Evolutionary conservation across 2,888 invertebrate genomes (phyloP).

Genomic region (Spodoptera picta): DNA sequence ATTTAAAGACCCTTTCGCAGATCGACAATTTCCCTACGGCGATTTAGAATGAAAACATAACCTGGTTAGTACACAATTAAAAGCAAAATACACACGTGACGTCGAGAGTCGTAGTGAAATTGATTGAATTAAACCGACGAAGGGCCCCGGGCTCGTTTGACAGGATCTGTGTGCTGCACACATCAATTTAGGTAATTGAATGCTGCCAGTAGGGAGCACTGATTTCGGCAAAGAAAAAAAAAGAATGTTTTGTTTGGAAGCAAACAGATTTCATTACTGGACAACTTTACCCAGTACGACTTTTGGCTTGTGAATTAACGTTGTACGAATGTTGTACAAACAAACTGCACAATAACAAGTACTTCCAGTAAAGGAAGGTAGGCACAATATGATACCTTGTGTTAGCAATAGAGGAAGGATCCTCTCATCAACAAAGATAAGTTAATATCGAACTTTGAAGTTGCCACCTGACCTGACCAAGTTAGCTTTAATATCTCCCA

Average conservation of each 20-base stretch:
- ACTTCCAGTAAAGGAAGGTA: not conserved
- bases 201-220: slow-evolving; percentile 53
- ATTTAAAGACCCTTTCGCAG: slow-evolving; percentile 28
- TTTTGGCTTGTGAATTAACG: slow-evolving; percentile 1
- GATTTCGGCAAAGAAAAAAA: slow-evolving; percentile 47
- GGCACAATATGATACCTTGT: slow-evolving; percentile 1
- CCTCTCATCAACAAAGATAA: slow-evolving; percentile 25
- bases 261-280: slow-evolving; percentile 14
- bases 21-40: slow-evolving; percentile 29
- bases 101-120: slow-evolving; percentile 60
- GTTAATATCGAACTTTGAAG: slow-evolving; percentile 38
- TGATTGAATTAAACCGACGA: slow-evolving; percentile 81
- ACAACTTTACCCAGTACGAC: slow-evolving; percentile 28
- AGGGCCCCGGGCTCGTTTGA: slow-evolving; percentile 73
- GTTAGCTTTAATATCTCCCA: slow-evolving; percentile 7
- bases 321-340: not conserved
- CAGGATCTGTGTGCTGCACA: slow-evolving; percentile 82
- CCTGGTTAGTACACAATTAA: slow-evolving; percentile 50
- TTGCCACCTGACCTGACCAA: slow-evolving; percentile 35
- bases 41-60: slow-evolving; percentile 40
- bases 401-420: slow-evolving; percentile 8
- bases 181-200: slow-evolving; percentile 86
- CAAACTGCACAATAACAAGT: not conserved
- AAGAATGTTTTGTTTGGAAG: slow-evolving; percentile 16
- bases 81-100: slow-evolving; percentile 51